Base-by-base conservation (phyloP, 2,797 vertebrate genomes). In the Gallinago stenura region DNA sequence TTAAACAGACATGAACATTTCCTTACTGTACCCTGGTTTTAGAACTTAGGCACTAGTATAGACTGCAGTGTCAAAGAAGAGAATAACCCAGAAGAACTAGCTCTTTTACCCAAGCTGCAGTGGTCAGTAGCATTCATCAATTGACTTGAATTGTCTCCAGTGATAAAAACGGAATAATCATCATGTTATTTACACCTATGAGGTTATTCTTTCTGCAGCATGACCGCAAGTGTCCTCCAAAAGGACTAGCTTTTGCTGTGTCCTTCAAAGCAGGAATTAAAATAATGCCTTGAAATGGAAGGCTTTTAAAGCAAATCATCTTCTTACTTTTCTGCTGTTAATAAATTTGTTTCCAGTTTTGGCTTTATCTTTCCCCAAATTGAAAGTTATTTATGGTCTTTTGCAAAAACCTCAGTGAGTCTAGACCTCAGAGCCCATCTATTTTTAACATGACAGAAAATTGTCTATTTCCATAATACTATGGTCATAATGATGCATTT, bases 131-230 rank as follows among this genome's bases (percentile, higher is more conserved):
- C 79, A 68, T 87, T 91, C 46, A 61, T 91, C 61, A 41, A 8
- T 30, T 77, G 89, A 35, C 75, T 90, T 93, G 66, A 87, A 79
- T 95, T 89, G 66, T 91, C 90, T 97, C 62, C 62, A 41, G 51
- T 89, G 86, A 56, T 89, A 69, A 85, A 95, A 97, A 97, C 58
- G 60, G 92, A 96, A 90, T 83, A 88, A 96, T 97, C 91, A 97
- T 93, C 90, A 85, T 88, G 48, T 92, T 96, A 61, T 72, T 97
- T 93, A 87, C 30, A 89, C 87, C 50, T 79, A 24, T 50, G 88
- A 97, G 92, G 91, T 97, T 89, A 83, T 77, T 78, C n/a, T 89
- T 96, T 86, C 84, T 96, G 75, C 60, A 77, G 21, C 68, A 45
- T 95, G 94, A 95, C 94, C 1, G 7, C 68, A 73, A 58, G 46